These are phyloP conservation scores for Pholis gunnellus DNA, from an alignment of 2,113 vertebrate species.

Conservation along the genomic window DNA sequence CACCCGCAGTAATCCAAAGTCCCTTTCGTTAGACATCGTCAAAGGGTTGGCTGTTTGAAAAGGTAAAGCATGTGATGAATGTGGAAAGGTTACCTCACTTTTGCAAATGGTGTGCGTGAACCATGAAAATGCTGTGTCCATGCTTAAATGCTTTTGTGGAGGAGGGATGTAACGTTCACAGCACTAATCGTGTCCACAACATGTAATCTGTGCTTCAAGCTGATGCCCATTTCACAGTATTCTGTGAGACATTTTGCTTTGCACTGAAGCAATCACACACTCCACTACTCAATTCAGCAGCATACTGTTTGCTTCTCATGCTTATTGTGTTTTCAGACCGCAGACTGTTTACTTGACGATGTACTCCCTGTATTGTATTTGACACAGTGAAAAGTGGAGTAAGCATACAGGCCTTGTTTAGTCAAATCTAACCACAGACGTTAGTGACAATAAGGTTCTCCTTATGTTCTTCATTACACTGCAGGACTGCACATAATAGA, in stretches of 20 bases:
- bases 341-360: background rate
- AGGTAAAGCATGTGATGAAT: background rate
- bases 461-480: constrained; percentile 1
- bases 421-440: background rate
- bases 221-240: constrained; percentile 27
- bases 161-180: background rate
- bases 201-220: background rate
- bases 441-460: background rate
- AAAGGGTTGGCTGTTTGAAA: background rate
- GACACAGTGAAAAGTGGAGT: background rate
- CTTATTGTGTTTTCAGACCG: constrained; percentile 6
- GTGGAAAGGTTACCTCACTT: background rate
- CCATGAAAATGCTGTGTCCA: background rate
- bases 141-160: background rate
- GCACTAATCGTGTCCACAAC: constrained; percentile 2
- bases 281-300: background rate
- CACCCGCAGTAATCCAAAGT: background rate
- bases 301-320: constrained; percentile 1
- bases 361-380: background rate
- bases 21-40: background rate
- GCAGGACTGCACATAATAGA: background rate
- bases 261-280: constrained; percentile 15
- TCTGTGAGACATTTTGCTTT: background rate
- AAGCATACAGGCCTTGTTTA: background rate
- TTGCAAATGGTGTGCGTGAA: background rate